phyloP scores from a whole-genome alignment of 2,113 vertebrate genomes.

The Sorex fumeus region DNA sequence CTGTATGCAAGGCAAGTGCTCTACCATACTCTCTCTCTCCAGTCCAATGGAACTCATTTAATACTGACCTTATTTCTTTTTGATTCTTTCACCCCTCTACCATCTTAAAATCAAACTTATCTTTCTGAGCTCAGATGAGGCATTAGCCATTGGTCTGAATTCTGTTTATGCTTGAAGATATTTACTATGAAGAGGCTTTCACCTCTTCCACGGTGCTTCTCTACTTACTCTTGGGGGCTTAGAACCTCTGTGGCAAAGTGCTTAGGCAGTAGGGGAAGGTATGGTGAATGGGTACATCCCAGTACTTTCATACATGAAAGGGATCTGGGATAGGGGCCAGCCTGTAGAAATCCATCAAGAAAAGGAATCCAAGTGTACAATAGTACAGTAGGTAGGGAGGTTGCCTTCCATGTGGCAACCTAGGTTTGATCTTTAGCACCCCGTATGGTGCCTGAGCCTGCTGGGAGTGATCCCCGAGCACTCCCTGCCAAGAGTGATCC shows the following conservation, averaged over 20 bases:
- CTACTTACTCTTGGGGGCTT: neutral
- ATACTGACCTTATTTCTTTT: neutral
- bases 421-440: too few relatives aligned
- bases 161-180: neutral
- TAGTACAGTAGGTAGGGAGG: too few relatives aligned
- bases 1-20: too few relatives aligned
- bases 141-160: neutral
- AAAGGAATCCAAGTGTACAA: neutral
- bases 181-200: neutral
- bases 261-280: neutral
- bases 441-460: too few relatives aligned
- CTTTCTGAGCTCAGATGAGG: conserved; percentile 6
- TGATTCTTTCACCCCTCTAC: neutral
- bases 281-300: neutral
- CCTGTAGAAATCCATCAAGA: neutral
- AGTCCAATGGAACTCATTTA: too few relatives aligned
- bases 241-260: neutral
- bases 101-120: neutral
- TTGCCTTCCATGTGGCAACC: too few relatives aligned
- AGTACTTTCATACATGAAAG: neutral
- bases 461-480: too few relatives aligned
- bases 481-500: too few relatives aligned
- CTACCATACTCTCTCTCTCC: neutral
- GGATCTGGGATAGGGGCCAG: neutral
- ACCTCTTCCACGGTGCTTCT: neutral